Evolutionary conservation across 2,888 invertebrate species (phyloP), one percentile per base, ranked within the genome.

Genomic region (Metellina segmentata): DNA sequence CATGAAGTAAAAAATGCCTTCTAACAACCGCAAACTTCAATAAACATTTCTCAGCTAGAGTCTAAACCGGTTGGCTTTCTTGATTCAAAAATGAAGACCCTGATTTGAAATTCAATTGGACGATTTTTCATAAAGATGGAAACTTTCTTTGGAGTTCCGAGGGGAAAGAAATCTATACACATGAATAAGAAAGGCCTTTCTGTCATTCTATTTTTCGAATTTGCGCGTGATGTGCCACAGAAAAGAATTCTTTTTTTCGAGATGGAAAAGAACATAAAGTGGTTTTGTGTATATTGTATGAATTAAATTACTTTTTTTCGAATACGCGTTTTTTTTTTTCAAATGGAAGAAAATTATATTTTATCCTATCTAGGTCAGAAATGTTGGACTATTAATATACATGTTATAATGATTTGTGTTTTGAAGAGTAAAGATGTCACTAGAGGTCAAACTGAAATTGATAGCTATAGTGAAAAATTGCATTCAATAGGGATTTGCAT

Each of bases 21-120:
- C 61, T 20, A 75, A 34, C 74, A 85, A 85, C 74, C 85, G 16
- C 85, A 75, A 61, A 75, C 74, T 52, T 75, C 85, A 85, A 85
- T 85, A 75, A 85, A 53, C 61, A 75, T 75, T 85, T 85, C 85
- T 85, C 74, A 53, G 52, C 1, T 8, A 52, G 71, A 20, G 9
- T 48, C 48, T 85, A 85, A 85, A 74, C 74, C 61, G 85, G 53
- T 85, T 34, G 71, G 49, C 49, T 82, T 78, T n/a, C 77, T 78
- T 70, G 87, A 81, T 87, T 81, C 72, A 72, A 87, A 87, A 87
- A 72, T 81, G 81, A 87, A 79, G 81, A 87, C 52, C 72, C 49
- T 87, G 87, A 87, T 87, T 79, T 87, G 79, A 87, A 87, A 87
- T 87, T 87, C 87, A 87, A 87, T 87, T 81, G 87, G 72, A n/a